phyloP scores from a whole-genome alignment of 2,888 invertebrate genomes.

The Desoria tigrina region DNA sequence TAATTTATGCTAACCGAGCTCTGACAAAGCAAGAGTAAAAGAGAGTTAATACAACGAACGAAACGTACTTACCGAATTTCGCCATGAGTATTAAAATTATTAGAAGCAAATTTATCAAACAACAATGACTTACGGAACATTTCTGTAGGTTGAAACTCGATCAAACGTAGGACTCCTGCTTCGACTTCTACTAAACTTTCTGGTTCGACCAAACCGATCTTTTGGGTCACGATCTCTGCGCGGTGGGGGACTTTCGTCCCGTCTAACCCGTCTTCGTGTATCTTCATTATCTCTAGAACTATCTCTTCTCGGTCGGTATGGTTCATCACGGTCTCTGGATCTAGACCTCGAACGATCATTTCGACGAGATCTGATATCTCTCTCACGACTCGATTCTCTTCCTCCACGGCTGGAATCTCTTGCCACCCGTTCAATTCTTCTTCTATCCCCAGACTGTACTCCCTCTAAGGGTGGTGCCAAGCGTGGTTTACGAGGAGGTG shows the following conservation, averaged over 20 bases:
- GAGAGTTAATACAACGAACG: too few relatives aligned
- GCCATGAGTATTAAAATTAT: too few relatives aligned
- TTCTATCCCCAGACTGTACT: background rate
- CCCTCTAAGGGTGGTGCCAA: background rate
- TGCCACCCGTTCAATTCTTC: background rate
- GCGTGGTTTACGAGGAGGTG: background rate
- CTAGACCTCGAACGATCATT: background rate
- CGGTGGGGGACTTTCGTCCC: background rate
- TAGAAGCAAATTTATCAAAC: too few relatives aligned
- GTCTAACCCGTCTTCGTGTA: slow-evolving; percentile 48
- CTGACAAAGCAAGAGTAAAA: too few relatives aligned
- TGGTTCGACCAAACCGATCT: slow-evolving; percentile 17
- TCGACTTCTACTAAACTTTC: slow-evolving; percentile 44
- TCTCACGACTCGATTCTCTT: slow-evolving; percentile 11
- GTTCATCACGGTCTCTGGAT: slow-evolving; percentile 26
- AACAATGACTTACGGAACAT: slow-evolving; percentile 10
- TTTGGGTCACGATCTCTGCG: slow-evolving; percentile 35
- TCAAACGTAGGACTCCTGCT: slow-evolving; percentile 47
- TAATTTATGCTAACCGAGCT: too few relatives aligned
- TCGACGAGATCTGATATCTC: slow-evolving; percentile 13
- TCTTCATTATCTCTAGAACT: slow-evolving; percentile 50
- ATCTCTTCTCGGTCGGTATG: slow-evolving; percentile 47
- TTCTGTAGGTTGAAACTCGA: slow-evolving; percentile 1
- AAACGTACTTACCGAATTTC: too few relatives aligned
- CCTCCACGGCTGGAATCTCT: slow-evolving; percentile 10